These are phyloP conservation scores for Pithecia hirsuta DNA, from an alignment of 2,797 vertebrate genomes.

Conservation along the genomic window DNA sequence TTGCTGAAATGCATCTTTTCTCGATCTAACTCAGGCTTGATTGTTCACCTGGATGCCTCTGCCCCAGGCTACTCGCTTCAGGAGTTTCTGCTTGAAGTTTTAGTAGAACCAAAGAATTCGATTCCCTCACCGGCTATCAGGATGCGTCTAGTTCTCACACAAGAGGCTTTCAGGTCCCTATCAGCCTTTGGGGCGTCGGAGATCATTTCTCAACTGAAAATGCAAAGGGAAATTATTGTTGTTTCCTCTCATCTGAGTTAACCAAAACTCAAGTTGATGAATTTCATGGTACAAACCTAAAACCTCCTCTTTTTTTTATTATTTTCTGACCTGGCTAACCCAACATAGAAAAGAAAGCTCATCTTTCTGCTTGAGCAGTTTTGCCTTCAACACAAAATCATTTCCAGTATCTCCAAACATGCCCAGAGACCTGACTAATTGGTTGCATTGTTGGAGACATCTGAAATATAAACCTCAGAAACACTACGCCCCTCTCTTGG, in stretches of 20 bases:
- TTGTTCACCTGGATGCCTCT: background rate
- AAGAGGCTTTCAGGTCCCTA: background rate
- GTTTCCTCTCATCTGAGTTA: background rate
- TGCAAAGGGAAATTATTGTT: background rate
- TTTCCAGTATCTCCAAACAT: background rate
- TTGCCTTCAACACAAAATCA: slow-evolving; percentile 44
- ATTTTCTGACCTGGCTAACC: background rate
- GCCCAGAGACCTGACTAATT: slow-evolving; percentile 5
- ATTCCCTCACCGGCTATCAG: background rate
- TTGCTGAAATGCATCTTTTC: background rate
- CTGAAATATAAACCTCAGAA: slow-evolving; percentile 50
- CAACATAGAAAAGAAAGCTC: slow-evolving; percentile 39
- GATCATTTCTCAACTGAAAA: background rate
- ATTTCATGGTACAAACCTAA: background rate
- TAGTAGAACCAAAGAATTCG: background rate
- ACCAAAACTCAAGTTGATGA: background rate
- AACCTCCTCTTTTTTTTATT: slow-evolving; percentile 37
- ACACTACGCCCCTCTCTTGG: background rate
- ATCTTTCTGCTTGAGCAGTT: slow-evolving; percentile 41
- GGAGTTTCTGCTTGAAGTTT: background rate
- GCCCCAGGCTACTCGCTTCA: background rate
- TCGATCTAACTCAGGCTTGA: background rate
- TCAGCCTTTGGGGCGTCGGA: background rate
- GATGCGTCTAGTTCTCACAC: background rate
- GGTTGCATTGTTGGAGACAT: background rate